Percentiles rank a stretch among this genome's conserved stretches.
phyloP scores from a whole-genome alignment of 1,140 invertebrate species.

The Drosophila albomicans region DNA sequence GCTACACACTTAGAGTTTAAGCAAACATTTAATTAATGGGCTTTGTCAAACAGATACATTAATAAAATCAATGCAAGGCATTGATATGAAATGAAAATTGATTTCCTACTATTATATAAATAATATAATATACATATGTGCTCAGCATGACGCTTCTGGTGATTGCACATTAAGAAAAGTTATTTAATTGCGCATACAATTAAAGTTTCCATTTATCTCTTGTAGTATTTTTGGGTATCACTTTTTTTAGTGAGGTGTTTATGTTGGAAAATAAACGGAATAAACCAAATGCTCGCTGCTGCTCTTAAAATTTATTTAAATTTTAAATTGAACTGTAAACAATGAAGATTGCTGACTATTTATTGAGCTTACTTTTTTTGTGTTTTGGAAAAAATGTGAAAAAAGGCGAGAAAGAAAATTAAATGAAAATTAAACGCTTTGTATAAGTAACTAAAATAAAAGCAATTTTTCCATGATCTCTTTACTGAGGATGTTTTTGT shows the following conservation, averaged over 20 bases:
- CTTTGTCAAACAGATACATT: not conserved
- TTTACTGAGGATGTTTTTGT: conserved; percentile 38
- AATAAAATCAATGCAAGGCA: not conserved
- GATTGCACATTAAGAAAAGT: not conserved
- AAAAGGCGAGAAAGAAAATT: conserved; percentile 42
- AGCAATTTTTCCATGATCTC: conserved; percentile 79
- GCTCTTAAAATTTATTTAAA: conserved; percentile 66
- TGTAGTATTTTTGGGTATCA: no score
- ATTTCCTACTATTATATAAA: not conserved
- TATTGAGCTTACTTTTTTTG: conserved; percentile 63
- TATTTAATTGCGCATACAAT: not conserved
- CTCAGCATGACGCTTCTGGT: not conserved
- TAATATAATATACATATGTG: not conserved
- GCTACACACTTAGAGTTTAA: not conserved
- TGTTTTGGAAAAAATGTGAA: conserved; percentile 34
- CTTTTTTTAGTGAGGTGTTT: conserved; percentile 60
- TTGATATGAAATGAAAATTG: not conserved
- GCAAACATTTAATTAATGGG: not conserved
- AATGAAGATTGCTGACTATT: conserved; percentile 56
- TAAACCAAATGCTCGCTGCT: conserved; percentile 47
- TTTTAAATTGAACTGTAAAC: conserved; percentile 74
- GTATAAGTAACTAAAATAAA: conserved; percentile 45
- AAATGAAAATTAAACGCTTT: conserved; percentile 61
- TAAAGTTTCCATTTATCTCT: not conserved
- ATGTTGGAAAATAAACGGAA: conserved; percentile 71